Base-by-base conservation (phyloP, 2,113 vertebrate species). In the Cyphotilapia sp. region DNA sequence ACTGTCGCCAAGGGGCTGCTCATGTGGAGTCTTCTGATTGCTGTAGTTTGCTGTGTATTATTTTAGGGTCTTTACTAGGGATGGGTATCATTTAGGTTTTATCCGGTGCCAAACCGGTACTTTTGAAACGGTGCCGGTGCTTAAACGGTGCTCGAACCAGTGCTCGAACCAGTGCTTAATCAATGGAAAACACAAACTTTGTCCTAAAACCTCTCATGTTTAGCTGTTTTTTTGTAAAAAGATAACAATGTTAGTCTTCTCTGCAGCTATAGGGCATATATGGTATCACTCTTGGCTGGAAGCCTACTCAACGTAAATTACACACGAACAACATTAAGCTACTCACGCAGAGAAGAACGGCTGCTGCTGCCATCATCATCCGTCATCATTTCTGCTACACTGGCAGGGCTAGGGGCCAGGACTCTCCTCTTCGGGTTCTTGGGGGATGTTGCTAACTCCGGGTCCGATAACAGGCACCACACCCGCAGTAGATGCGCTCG, bases 401-500 rank as follows among this genome's bases (percentile, higher is more conserved):
- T 19, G 47, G 47, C 7, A 49, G 45, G 16, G 7, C 47, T 49
- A 51, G 8, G 17, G 47, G 47, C 2, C 47, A 49, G 47, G 4
- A 19, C 47, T 3, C 47, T 49, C 0, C 16, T 49, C 16, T 49
- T 9, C 1, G 1, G 47, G 8, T 9, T 49, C 0, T 49, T 42
- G 11, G 11, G 40, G 40, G 11, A 42, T 42, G 40, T 42, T 42
- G 40, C 40, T 40, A 40, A 40, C 38, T 12, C 40, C 11, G 13
- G 17, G 8, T 51, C 8, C 1, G 3, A n/a, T 9, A 51, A 9
- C 4, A 19, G 17, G 49, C 17, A 51, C 0, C 49, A 0, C 4
- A 51, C 17, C 4, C 3, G 8, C 2, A 49, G 47, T 49, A 49
- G 47, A 49, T 49, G 47, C 0, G 0, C 45, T 4, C 0, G 2